Evolutionary conservation across 2,113 vertebrate genomes (phyloP), one percentile per base, ranked within the genome.

Genomic region (Panurus biarmicus): DNA sequence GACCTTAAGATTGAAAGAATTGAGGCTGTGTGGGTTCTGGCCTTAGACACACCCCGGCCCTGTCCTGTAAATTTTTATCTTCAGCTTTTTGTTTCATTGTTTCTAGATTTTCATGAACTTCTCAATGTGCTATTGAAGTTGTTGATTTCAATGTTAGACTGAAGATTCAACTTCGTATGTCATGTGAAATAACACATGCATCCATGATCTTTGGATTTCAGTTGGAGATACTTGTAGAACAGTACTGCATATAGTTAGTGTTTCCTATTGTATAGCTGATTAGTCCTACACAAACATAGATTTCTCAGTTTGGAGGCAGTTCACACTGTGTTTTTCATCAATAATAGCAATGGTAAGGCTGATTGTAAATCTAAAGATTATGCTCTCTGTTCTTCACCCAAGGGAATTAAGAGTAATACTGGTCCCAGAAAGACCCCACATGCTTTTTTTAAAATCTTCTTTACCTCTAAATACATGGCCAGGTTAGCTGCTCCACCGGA

Each of bases 11-110:
- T 7, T 53, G 29, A 85, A 53, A 56, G 18, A 86, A 42, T 2
- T 80, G 14, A 60, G 21, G 5, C 50, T 26, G 5, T 33, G 15
- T 85, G 36, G 20, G 29, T 36, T 81, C 20, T 6, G 5, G 7
- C 23, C 26, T 19, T 50, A 60, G 18, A 51, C 18, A 26, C 5
- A 4, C 7, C 7, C 7, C 0, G 0, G 14, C 19, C 4, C 14
- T 66, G 56, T 84, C 18, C 69, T 79, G 13, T 69, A 38, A 12
- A 62, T 73, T 61, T 67, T 71, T 77, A 33, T 36, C 4, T 36
- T 69, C 23, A 11, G 33, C 5, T 42, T 35, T 35, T 56, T 20
- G 23, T 89, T 88, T 72, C 51, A 64, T 7, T 72, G 6, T 8
- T 8, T 82, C 31, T 71, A 48, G 62, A 51, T 70, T 77, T 60